Evolutionary conservation across 1,140 invertebrate species (phyloP).

Genomic region (Cydia amplana): DNA sequence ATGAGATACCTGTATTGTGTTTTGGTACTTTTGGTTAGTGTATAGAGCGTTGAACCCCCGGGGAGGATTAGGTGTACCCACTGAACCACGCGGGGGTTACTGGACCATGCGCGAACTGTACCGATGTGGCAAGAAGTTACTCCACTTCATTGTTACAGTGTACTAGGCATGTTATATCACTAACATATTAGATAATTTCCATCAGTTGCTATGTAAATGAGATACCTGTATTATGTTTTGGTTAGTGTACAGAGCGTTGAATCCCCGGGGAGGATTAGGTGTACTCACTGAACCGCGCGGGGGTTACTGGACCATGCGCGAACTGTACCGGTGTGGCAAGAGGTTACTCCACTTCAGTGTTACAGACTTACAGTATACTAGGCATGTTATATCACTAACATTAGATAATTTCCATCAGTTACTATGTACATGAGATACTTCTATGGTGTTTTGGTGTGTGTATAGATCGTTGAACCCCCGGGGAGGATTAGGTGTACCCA

Average conservation of each 20-base stretch:
- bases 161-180: too few relatives aligned
- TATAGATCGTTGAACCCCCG: background rate
- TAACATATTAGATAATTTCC: too few relatives aligned
- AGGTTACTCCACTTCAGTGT: constrained; percentile 1
- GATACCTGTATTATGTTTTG: too few relatives aligned
- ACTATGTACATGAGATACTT: too few relatives aligned
- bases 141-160: too few relatives aligned
- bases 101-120: background rate
- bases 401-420: too few relatives aligned
- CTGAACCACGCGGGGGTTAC: constrained; percentile 12
- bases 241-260: too few relatives aligned
- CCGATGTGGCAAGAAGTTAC: background rate
- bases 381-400: too few relatives aligned
- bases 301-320: too few relatives aligned
- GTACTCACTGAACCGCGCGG: constrained; percentile 15
- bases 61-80: constrained; percentile 1
- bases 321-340: background rate
- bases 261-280: too few relatives aligned
- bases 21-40: background rate
- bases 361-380: too few relatives aligned
- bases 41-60: background rate
- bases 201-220: too few relatives aligned
- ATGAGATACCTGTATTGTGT: background rate
- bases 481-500: constrained; percentile 7
- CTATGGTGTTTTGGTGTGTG: background rate